Percentiles rank a stretch among this genome's conserved stretches.
These are phyloP conservation scores for Galeruca laticollis DNA, from an alignment of 2,888 invertebrate species.

Conservation along the genomic window DNA sequence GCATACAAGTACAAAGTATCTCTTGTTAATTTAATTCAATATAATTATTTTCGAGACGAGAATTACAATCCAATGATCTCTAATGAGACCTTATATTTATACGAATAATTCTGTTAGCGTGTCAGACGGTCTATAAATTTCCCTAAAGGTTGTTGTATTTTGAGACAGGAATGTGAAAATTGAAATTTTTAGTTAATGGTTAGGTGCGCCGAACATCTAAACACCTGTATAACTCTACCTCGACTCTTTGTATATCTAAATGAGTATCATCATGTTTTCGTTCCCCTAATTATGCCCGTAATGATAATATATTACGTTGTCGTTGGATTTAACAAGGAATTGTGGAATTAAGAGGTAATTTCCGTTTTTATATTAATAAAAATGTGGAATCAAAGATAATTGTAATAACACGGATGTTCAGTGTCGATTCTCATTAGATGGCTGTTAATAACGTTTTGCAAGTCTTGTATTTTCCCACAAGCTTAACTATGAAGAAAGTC, in stretches of 20 bases:
- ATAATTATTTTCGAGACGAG: not conserved
- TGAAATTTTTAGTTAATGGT: constrained; percentile 24
- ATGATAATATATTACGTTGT: constrained; percentile 26
- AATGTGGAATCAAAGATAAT: not conserved
- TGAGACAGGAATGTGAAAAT: constrained; percentile 21
- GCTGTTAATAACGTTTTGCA: not conserved
- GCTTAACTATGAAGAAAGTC: not conserved
- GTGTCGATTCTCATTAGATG: constrained; percentile 1
- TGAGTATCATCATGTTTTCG: constrained; percentile 10
- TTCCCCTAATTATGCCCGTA: constrained; percentile 16
- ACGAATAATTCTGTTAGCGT: constrained; percentile 4
- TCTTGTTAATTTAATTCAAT: not conserved
- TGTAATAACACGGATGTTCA: not conserved
- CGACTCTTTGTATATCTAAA: constrained; percentile 21
- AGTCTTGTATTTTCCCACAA: not conserved
- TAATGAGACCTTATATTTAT: constrained; percentile 12
- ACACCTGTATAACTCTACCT: constrained; percentile 5
- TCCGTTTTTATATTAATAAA: constrained; percentile 9
- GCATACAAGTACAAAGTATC: not conserved
- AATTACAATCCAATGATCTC: not conserved
- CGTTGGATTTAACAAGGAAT: constrained; percentile 20
- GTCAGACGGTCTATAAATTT: constrained; percentile 15
- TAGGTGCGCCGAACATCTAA: constrained; percentile 18
- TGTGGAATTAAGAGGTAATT: constrained; percentile 17
- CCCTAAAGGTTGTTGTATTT: constrained; percentile 19